Conservation (phyloP, 2,113 vertebrate species). For the Tylochromis polylepis region DNA sequence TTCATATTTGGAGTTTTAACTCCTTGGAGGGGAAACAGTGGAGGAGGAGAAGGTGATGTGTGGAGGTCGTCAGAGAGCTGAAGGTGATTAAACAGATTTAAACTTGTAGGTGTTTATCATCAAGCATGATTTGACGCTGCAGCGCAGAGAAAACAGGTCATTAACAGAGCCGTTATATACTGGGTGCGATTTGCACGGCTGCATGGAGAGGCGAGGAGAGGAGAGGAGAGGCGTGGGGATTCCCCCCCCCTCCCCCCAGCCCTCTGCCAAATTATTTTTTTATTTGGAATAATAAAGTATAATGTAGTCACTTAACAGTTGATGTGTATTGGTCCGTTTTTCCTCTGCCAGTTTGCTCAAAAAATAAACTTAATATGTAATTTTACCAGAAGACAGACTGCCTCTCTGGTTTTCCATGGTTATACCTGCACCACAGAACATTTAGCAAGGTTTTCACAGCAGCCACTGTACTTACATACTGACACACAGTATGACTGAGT, state of each 20-base stretch:
- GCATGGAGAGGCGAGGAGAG: not conserved
- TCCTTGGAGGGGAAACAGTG: constrained; percentile 6
- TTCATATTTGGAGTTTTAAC: constrained; percentile 45
- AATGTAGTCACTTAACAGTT: not conserved
- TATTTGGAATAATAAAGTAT: not conserved
- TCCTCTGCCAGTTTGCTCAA: not conserved
- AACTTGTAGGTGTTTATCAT: not conserved
- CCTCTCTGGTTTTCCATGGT: not conserved
- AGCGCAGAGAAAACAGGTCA: not conserved
- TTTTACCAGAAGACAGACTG: not conserved
- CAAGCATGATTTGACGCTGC: not conserved
- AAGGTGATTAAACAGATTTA: not conserved
- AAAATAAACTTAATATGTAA: not conserved
- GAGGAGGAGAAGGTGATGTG: not conserved
- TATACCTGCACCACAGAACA: not conserved
- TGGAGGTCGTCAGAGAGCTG: not conserved
- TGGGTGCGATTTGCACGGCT: not conserved
- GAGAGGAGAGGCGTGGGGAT: not conserved
- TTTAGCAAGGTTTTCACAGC: not conserved
- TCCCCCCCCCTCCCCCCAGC: not conserved
- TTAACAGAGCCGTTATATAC: not conserved
- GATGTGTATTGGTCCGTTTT: not conserved
- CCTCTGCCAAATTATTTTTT: not conserved
- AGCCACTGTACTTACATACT: not conserved
- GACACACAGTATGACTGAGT: not conserved